These are phyloP conservation scores for Allophyes oxyacanthae DNA, from an alignment of 2,888 invertebrate species.

Conservation along the genomic window DNA sequence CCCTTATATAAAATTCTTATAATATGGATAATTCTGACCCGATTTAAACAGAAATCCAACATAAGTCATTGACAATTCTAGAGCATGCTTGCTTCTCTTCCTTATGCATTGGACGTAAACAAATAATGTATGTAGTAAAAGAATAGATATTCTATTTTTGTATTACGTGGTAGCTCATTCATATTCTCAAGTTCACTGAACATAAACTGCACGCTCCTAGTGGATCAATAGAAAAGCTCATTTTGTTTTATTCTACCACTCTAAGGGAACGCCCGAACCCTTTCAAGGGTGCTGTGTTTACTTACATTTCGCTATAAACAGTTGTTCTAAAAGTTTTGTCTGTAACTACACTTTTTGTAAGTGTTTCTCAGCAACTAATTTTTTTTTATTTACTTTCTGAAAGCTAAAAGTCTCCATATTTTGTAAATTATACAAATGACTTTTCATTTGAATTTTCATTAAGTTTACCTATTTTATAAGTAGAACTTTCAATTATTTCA, in stretches of 20 bases:
- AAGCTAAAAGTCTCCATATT: conserved; percentile 32
- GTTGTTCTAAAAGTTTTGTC: conserved; percentile 48
- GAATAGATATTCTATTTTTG: conserved; percentile 34
- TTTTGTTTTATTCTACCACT: conserved; percentile 83
- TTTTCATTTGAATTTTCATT: conserved; percentile 28
- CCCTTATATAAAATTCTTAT: conserved; percentile 30
- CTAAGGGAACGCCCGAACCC: conserved; percentile 78
- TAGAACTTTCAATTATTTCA: too few species aligned
- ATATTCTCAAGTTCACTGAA: conserved; percentile 70
- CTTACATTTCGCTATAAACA: conserved; percentile 69
- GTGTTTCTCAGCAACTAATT: conserved; percentile 33
- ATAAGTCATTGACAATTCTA: conserved; percentile 13
- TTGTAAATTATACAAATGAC: conserved; percentile 20
- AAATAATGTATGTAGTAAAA: conserved; percentile 17
- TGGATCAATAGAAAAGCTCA: conserved; percentile 81
- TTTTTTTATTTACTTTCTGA: conserved; percentile 35
- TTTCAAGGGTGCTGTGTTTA: conserved; percentile 78
- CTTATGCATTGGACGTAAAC: conserved; percentile 11
- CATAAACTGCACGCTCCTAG: conserved; percentile 74
- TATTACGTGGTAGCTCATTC: conserved; percentile 56
- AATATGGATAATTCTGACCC: conserved; percentile 21
- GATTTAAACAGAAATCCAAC: conserved; percentile 23
- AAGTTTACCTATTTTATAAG: not conserved
- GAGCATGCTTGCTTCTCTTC: conserved; percentile 6
- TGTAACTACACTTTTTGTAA: conserved; percentile 41